Evolutionary conservation across 2,888 invertebrate species (phyloP), one percentile per base, ranked within the genome.

Genomic region (Idaea aversata): DNA sequence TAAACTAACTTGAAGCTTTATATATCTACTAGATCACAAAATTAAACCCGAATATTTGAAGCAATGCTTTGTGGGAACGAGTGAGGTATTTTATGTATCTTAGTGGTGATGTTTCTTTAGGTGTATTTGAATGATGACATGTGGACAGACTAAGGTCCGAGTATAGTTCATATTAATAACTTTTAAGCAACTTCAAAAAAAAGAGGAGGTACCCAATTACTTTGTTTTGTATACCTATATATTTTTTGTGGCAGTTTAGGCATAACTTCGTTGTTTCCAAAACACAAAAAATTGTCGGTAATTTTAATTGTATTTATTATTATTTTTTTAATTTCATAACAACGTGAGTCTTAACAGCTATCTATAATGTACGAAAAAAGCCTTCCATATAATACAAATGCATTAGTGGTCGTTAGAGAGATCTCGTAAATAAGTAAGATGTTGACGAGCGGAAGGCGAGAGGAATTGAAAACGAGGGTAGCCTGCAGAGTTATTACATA

Each of bases 391-490:
- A 47, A 10, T 10, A 38, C 38, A 13, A 13, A 10, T 7, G 47
- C 47, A 47, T 47, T 47, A 47, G 47, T 47, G 47, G 47, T 47
- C 47, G 47, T 47, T 47, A 47, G 47, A 47, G 69, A 73, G 76
- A 77, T 80, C 82, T 88, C 91, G 86, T 91, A 91, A 91, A 91
- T 88, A 91, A 91, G 88, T 90, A 83, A 88, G 87, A 87, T 87
- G 88, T 88, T 85, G 88, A 88, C 84, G 88, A 88, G 87, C 82
- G 77, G 67, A 60, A 70, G 84, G 87, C 82, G 84, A 59, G 69
- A 72, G 67, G 91, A 89, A 91, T 91, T 82, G 84, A 84, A 88
- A 91, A 80, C 77, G 78, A 72, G 66, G 36, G 59, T 64, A 47
- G 47, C 47, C 7, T 47, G 10, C 47, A 47, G 47, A 47, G 47